Evolutionary conservation across 2,113 vertebrate genomes (phyloP).

Genomic region (Seriola quinqueradiata): DNA sequence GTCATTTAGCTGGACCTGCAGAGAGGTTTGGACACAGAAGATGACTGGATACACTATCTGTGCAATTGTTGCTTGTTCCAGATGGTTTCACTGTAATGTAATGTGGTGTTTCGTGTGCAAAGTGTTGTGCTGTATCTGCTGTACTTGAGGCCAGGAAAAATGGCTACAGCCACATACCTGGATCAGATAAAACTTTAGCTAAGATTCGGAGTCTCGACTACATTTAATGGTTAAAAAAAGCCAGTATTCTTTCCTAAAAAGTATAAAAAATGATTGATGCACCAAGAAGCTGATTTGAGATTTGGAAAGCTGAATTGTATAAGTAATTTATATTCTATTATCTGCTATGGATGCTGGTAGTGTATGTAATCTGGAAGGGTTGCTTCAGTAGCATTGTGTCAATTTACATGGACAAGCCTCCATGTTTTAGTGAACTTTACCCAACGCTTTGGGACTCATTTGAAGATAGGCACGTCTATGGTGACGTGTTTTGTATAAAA

Average conservation of each 20-base stretch:
- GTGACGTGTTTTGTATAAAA: neutral
- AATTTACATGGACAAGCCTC: too few species aligned
- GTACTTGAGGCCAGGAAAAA: conserved; percentile 23
- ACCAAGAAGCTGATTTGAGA: neutral
- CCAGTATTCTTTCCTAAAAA: too few species aligned
- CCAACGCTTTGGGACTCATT: too few species aligned
- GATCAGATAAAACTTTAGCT: neutral
- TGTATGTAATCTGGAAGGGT: neutral
- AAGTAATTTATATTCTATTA: neutral
- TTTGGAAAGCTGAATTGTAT: neutral
- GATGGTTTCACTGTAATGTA: conserved; percentile 4
- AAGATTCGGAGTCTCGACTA: neutral
- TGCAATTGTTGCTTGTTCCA: conserved; percentile 46
- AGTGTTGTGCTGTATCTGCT: neutral
- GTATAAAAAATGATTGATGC: neutral
- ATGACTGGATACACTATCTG: conserved; percentile 1
- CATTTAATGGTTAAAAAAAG: neutral
- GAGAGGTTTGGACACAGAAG: conserved; percentile 36
- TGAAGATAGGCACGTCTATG: neutral
- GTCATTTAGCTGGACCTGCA: conserved; percentile 22
- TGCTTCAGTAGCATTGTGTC: neutral
- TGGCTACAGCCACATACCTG: neutral
- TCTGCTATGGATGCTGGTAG: neutral
- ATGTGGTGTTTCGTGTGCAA: neutral
- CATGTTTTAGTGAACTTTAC: neutral